Percentiles rank a stretch among this genome's conserved stretches.
Conservation (phyloP, 2,113 vertebrate species). For the Hippoglossus stenolepis region DNA sequence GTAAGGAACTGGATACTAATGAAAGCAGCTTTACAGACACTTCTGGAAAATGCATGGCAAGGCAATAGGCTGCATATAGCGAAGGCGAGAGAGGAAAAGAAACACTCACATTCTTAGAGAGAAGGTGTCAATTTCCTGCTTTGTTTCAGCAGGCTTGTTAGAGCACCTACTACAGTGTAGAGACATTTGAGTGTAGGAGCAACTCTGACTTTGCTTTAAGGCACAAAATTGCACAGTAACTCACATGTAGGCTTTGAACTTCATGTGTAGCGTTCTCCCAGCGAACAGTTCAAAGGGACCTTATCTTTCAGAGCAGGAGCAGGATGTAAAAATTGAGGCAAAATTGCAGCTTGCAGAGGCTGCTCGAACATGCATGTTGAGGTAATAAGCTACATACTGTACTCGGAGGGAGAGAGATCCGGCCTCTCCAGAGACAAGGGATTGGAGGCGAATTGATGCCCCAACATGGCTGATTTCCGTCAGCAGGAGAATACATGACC, state of each 20-base stretch:
- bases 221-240: constrained; percentile 7
- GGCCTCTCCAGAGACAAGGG: constrained; percentile 34
- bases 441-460: constrained; percentile 35
- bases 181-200: not conserved
- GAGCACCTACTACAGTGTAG: not conserved
- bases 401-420: constrained; percentile 7
- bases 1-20: too few species aligned
- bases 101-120: not conserved
- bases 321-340: constrained; percentile 24
- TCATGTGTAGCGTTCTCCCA: not conserved
- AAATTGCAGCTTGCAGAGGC: constrained; percentile 26
- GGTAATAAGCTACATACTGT: constrained; percentile 5
- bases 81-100: not conserved
- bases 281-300: constrained; percentile 5
- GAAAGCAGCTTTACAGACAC: too few species aligned
- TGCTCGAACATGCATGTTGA: not conserved
- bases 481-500: constrained; percentile 29
- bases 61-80: not conserved
- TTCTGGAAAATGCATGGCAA: too few species aligned
- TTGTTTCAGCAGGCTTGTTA: not conserved
- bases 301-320: not conserved
- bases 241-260: constrained; percentile 2
- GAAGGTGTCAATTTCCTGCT: not conserved
- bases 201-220: not conserved
- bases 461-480: constrained; percentile 47